phyloP scores from a whole-genome alignment of 92 coral and sea anemone genomes.

The Zoanthus gigantus region DNA sequence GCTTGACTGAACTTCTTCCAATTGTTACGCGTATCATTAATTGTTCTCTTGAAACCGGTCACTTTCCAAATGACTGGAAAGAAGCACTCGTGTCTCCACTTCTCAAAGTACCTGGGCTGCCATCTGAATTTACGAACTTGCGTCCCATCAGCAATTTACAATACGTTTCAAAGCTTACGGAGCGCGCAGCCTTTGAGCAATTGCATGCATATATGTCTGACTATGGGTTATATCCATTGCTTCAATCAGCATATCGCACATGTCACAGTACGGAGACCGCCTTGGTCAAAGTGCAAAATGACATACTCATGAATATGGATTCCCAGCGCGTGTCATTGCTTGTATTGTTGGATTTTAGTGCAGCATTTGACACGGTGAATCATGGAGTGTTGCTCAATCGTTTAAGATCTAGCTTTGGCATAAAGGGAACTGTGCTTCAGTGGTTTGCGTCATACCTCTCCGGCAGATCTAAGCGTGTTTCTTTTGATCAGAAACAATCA shows the following conservation, averaged over 20 bases:
- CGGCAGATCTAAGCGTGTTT: slow-evolving; percentile 44
- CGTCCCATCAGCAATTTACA: slow-evolving; percentile 43
- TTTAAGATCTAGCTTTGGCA: background rate
- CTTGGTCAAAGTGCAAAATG: slow-evolving; percentile 7
- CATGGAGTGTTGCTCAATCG: slow-evolving; percentile 10
- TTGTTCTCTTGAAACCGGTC: background rate
- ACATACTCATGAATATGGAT: background rate
- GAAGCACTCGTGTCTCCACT: background rate
- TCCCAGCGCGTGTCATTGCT: slow-evolving; percentile 9
- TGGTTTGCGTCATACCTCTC: slow-evolving; percentile 44
- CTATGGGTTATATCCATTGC: background rate
- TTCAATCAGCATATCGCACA: slow-evolving; percentile 12
- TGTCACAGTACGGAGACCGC: slow-evolving; percentile 28
- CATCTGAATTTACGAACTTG: slow-evolving; percentile 3
- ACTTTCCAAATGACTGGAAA: background rate
- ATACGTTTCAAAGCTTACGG: slow-evolving; percentile 38
- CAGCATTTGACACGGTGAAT: slow-evolving; percentile 23
- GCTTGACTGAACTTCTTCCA: background rate
- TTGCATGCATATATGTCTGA: background rate
- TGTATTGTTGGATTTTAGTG: slow-evolving; percentile 9
- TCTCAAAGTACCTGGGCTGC: background rate
- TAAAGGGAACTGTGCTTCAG: background rate
- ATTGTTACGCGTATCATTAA: background rate
- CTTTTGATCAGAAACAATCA: slow-evolving; percentile 30
- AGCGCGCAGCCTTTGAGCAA: slow-evolving; percentile 38